Conservation (phyloP, 2,888 invertebrate species). For the Spilarctia lutea region DNA sequence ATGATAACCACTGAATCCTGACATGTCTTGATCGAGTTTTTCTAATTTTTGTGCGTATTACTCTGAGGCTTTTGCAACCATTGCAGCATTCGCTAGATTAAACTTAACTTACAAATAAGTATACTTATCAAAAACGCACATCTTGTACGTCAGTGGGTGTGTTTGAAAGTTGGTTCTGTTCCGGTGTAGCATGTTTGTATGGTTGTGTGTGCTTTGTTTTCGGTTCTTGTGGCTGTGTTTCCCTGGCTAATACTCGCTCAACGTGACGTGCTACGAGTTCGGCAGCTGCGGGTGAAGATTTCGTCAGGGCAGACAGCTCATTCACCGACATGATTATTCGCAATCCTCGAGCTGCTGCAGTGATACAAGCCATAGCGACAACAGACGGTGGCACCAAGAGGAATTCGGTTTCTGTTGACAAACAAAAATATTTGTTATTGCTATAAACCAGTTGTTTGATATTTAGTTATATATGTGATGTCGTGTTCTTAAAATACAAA, state of each 20-base stretch:
- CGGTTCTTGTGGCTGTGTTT: constrained; percentile 82
- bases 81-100: constrained; percentile 8
- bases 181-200: constrained; percentile 68
- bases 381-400: constrained; percentile 90
- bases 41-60: constrained; percentile 51
- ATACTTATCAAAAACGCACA: constrained; percentile 82
- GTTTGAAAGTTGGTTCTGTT: constrained; percentile 80
- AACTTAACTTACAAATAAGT: background rate
- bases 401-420: constrained; percentile 90
- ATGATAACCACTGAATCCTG: constrained; percentile 54
- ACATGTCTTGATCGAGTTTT: constrained; percentile 66
- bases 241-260: constrained; percentile 86
- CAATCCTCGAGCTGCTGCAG: constrained; percentile 89
- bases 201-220: constrained; percentile 66
- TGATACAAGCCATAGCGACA: constrained; percentile 90
- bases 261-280: constrained; percentile 86
- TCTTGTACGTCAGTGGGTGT: constrained; percentile 90
- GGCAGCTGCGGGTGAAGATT: constrained; percentile 81
- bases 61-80: constrained; percentile 17
- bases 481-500: constrained; percentile 22
- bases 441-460: constrained; percentile 1
- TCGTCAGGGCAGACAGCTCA: constrained; percentile 80
- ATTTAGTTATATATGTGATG: background rate
- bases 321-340: constrained; percentile 79
- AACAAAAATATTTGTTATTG: constrained; percentile 41